Evolutionary conservation across 2,797 vertebrate species (phyloP), one percentile per base, ranked within the genome.

Genomic region (Gambelia wislizenii): DNA sequence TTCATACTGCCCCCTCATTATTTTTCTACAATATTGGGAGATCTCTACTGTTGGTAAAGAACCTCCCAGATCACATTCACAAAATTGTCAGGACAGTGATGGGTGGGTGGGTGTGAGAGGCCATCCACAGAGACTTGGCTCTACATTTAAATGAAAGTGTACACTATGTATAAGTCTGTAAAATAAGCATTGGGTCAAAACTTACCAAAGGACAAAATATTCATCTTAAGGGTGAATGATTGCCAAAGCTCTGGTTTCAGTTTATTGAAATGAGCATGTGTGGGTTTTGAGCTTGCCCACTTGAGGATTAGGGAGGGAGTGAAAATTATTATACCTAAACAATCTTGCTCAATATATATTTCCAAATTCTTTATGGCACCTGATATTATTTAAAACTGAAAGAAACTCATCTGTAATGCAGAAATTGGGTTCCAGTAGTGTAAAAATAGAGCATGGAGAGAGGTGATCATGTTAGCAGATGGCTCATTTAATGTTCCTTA

Each of bases 381-480:
- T 67, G 79, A 89, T 86, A 86, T 39, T 86, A 75, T 56, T 82
- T 86, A 82, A 82, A 82, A 86, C 84, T 67, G 70, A 83, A 86
- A 27, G 44, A n/a, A 61, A 82, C 5, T 74, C 39, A 82, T 88
- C 33, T 82, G 86, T 61, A 47, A 49, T 75, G 69, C 54, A 83
- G 54, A 88, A 88, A 88, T 83, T 54, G n/a, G 36, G 78, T 86
- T 86, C 54, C 14, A 76, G 56, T 82, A 83, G 70, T 82, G 20
- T 86, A 89, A 86, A 89, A 89, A 89, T 69, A 64, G 83, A 95
- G 88, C 20, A n/a, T 39, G 87, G 25, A 81, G 87, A 89, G 92
- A 85, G 6, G 77, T 0, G 0, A 39, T 77, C 0, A 80, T 89
- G 49, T 88, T 70, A 2, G 84, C 77, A 83, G 82, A 72, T 61